Conservation (phyloP, 2,113 vertebrate genomes). For the Callithrix jacchus region DNA sequence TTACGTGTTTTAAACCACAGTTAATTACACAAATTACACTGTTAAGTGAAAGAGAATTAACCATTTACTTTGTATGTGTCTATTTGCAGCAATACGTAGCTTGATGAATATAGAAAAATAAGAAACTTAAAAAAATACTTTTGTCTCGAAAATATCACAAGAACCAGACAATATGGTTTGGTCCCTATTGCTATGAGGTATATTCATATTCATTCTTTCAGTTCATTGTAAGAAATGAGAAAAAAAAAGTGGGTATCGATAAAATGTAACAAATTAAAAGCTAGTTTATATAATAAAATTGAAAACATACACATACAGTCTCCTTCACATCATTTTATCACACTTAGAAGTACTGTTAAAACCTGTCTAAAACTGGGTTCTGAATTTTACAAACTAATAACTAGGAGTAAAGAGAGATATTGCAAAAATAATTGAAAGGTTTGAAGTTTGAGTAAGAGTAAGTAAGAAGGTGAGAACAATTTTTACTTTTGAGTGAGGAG, state of each 20-base stretch:
- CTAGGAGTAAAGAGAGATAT: not conserved
- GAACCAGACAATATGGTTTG: not conserved
- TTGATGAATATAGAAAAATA: constrained; percentile 13
- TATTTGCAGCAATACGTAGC: constrained; percentile 49
- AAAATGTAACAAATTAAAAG: not conserved
- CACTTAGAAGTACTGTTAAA: not conserved
- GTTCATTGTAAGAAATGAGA: not conserved
- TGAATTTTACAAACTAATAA: not conserved
- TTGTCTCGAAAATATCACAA: not conserved
- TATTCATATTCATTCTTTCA: not conserved
- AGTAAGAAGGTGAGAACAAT: not conserved
- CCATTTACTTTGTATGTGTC: not conserved
- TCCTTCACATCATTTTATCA: not conserved
- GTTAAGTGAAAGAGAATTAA: constrained; percentile 64
- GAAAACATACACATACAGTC: not conserved
- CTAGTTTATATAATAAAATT: not conserved
- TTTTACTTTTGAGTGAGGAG: not conserved
- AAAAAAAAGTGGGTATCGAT: not conserved
- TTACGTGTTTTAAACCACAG: constrained; percentile 58
- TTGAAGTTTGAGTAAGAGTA: not conserved
- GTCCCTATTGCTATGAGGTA: accelerated
- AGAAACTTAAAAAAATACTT: not conserved
- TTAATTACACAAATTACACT: constrained; percentile 72
- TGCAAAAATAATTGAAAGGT: not conserved
- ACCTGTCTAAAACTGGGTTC: not conserved